These are phyloP conservation scores for Nasonia giraulti DNA, from an alignment of 1,140 invertebrate species.

Conservation along the genomic window DNA sequence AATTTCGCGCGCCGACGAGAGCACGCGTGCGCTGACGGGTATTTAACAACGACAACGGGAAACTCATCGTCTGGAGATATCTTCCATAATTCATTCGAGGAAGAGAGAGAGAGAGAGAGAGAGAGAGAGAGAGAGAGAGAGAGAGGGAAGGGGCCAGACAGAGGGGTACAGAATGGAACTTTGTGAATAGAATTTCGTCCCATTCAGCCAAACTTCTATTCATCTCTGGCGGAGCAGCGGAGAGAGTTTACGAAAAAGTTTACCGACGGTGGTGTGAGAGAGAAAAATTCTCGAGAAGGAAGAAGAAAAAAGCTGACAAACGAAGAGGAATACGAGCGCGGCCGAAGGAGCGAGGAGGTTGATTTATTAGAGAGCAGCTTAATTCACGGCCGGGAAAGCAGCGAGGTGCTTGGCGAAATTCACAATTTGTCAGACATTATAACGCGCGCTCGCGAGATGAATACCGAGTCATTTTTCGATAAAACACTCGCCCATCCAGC, in stretches of 20 bases:
- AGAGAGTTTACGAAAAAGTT: too few species aligned
- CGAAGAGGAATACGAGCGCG: too few species aligned
- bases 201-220: neutral
- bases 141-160: neutral
- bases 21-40: neutral
- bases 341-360: neutral
- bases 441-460: neutral
- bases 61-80: neutral
- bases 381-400: neutral
- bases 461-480: constrained; percentile 13
- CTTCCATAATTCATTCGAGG: neutral
- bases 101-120: too few species aligned
- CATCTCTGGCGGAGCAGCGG: too few species aligned
- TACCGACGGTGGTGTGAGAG: too few species aligned
- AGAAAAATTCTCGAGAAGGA: neutral
- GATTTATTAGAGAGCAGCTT: constrained; percentile 18
- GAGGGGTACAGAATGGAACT: neutral
- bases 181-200: neutral
- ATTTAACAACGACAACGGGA: neutral
- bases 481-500: neutral
- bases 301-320: neutral
- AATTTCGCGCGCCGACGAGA: neutral
- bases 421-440: neutral
- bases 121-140: too few species aligned
- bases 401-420: neutral